Percentiles rank a stretch among this genome's conserved stretches.
Conservation (phyloP, 2,888 invertebrate genomes). For the Rhogogaster chlorosoma region DNA sequence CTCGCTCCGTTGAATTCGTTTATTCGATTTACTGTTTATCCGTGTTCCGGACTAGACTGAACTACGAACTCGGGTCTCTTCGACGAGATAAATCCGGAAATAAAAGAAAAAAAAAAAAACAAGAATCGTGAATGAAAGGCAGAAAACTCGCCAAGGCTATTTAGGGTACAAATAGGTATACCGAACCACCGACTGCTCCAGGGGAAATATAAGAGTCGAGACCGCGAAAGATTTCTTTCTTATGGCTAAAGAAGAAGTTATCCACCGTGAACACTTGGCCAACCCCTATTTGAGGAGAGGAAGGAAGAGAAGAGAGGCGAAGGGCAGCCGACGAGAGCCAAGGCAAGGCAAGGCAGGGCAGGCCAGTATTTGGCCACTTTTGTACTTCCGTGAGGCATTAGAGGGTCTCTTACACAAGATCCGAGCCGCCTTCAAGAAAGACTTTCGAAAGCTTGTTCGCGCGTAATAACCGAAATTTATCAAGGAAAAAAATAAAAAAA, state of each 20-base stretch:
- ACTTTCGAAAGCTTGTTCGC: conserved; percentile 40
- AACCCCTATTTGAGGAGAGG: conserved; percentile 6
- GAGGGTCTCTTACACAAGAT: conserved; percentile 43
- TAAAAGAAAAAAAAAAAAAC: not conserved
- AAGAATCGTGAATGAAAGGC: not conserved
- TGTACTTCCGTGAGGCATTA: conserved; percentile 46
- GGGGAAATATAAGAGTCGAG: conserved; percentile 11
- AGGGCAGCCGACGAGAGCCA: not conserved
- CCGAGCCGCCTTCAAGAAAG: conserved; percentile 36
- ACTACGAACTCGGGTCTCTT: not conserved
- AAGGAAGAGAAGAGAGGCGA: not conserved
- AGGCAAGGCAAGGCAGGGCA: not conserved
- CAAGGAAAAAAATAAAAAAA: not conserved
- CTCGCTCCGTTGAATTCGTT: not conserved
- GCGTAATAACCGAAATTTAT: conserved; percentile 41
- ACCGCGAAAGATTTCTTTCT: conserved; percentile 43
- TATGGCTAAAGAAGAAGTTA: conserved; percentile 37
- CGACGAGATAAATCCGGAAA: not conserved
- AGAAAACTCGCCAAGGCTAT: not conserved
- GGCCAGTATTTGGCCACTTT: conserved; percentile 47
- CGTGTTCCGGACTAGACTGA: not conserved
- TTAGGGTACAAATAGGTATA: not conserved
- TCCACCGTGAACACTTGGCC: conserved; percentile 47
- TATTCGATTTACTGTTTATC: not conserved
- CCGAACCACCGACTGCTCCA: not conserved